A percentile compares a stretch with the other conserved stretches of the same genome.
phyloP scores from a whole-genome alignment of 1,140 invertebrate genomes.

The Araneus ventricosus region DNA sequence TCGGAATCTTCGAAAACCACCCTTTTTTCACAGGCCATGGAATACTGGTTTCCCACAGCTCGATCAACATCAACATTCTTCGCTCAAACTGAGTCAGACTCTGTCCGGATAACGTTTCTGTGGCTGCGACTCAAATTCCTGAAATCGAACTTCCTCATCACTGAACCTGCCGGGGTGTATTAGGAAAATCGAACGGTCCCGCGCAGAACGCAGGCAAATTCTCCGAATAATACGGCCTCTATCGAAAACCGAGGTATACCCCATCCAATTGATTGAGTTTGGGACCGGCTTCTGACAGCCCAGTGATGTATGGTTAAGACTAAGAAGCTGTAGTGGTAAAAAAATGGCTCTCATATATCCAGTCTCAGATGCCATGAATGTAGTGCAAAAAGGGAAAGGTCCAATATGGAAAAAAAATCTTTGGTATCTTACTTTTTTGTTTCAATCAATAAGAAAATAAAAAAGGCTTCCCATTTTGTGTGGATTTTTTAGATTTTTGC shows the following conservation, averaged over 20 bases:
- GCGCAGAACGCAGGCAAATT: slow-evolving; percentile 31
- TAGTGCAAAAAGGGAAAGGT: slow-evolving; percentile 1
- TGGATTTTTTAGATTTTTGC: neutral
- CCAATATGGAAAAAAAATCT: neutral
- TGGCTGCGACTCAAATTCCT: neutral
- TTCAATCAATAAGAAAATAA: neutral
- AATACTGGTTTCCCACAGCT: neutral
- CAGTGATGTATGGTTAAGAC: slow-evolving; percentile 60
- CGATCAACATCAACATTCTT: neutral
- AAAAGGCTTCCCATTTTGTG: neutral
- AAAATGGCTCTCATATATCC: slow-evolving; percentile 7
- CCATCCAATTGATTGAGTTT: slow-evolving; percentile 62
- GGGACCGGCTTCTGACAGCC: slow-evolving; percentile 59
- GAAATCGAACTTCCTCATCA: slow-evolving; percentile 29
- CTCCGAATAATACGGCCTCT: slow-evolving; percentile 47
- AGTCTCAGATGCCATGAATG: slow-evolving; percentile 22
- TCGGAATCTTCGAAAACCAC: neutral
- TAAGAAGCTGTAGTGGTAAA: neutral
- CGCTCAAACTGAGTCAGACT: neutral
- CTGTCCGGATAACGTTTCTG: neutral
- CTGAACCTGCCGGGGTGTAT: neutral
- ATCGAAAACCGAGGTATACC: slow-evolving; percentile 47
- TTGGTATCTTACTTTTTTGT: neutral
- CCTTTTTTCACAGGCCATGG: neutral
- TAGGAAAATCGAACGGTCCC: neutral